Conservation (phyloP, 1,140 invertebrate species). For the Ostrea edulis region DNA sequence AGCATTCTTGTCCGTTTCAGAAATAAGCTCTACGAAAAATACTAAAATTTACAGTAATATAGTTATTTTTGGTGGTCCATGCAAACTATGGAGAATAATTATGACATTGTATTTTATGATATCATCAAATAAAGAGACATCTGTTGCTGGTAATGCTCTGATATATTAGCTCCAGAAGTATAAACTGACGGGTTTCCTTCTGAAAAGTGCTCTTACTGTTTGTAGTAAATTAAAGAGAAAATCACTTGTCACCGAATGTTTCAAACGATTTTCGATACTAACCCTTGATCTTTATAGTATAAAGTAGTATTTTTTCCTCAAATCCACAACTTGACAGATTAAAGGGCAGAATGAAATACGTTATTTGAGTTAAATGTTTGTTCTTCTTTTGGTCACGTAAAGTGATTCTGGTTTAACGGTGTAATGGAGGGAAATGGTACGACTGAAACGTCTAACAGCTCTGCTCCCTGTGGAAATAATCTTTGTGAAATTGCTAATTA, state of each 20-base stretch:
- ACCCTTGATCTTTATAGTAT: not conserved
- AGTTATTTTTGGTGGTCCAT: not conserved
- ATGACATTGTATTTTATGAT: not conserved
- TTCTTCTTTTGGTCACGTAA: not conserved
- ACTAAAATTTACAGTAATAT: too few species aligned
- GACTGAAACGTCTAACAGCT: not conserved
- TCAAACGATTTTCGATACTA: not conserved
- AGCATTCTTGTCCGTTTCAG: too few species aligned
- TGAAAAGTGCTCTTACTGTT: not conserved
- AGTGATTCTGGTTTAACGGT: not conserved
- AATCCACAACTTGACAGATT: not conserved
- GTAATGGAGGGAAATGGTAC: not conserved
- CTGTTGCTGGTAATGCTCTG: not conserved
- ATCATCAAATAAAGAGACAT: not conserved
- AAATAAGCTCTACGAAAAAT: too few species aligned
- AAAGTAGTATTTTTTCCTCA: not conserved
- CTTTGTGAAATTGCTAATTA: slow-evolving; percentile 29
- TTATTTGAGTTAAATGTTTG: slow-evolving; percentile 13
- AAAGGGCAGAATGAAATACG: not conserved
- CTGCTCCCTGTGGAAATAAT: not conserved
- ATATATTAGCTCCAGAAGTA: not conserved
- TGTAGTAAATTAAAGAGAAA: not conserved
- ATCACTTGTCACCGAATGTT: not conserved
- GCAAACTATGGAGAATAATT: not conserved
- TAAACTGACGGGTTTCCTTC: not conserved